Conservation (phyloP, 2,113 vertebrate genomes). For the Lagopus muta region DNA sequence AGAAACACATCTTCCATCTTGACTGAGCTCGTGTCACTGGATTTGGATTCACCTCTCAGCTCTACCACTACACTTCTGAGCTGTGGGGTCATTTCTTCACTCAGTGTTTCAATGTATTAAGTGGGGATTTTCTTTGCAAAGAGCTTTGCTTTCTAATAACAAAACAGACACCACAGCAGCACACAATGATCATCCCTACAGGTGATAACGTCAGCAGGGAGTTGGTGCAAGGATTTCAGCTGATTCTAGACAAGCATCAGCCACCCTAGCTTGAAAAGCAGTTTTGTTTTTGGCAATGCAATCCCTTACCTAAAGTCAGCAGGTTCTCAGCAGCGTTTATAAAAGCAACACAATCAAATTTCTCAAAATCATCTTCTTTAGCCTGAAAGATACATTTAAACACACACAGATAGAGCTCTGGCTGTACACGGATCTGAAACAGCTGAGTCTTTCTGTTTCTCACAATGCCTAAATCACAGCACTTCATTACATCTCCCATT, state of each 20-base stretch:
- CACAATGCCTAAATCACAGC: not conserved
- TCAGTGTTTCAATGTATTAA: not conserved
- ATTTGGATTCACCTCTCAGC: not conserved
- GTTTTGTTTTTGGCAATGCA: not conserved
- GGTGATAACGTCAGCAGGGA: not conserved
- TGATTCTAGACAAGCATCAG: not conserved
- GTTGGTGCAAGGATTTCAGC: not conserved
- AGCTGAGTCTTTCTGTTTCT: not conserved
- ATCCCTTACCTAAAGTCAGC: constrained; percentile 80
- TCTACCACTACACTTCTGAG: not conserved
- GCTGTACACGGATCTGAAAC: not conserved
- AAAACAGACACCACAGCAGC: not conserved
- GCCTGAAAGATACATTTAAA: constrained; percentile 71
- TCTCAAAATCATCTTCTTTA: constrained; percentile 81
- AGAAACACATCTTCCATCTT: not conserved
- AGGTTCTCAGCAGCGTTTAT: constrained; percentile 86
- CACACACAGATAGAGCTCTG: not conserved
- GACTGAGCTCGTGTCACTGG: not conserved
- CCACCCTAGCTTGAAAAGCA: not conserved
- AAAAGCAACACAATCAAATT: constrained; percentile 82
- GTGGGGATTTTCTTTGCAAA: not conserved
- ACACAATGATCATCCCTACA: not conserved
- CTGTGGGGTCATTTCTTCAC: not conserved
- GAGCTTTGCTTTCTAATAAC: not conserved
- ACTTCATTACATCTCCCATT: not conserved